phyloP scores from a whole-genome alignment of 1,140 invertebrate species.

The Gryon sp. region DNA sequence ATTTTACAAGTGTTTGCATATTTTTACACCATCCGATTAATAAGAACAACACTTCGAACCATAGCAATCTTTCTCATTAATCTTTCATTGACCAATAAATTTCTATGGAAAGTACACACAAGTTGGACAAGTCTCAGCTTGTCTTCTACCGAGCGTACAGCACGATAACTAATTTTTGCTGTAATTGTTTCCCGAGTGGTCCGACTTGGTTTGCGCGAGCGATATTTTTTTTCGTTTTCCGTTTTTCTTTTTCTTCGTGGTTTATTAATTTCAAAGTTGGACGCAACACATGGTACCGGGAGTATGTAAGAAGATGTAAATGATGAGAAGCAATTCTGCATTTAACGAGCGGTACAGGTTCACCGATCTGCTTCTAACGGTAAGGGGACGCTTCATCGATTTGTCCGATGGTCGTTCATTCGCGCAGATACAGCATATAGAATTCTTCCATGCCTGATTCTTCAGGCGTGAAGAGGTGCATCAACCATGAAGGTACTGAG shows the following conservation, averaged over 20 bases:
- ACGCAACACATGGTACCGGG: constrained; percentile 28
- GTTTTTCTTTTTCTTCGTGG: background rate
- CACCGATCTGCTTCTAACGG: constrained; percentile 70
- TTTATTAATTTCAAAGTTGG: constrained; percentile 31
- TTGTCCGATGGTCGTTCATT: constrained; percentile 64
- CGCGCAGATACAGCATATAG: constrained; percentile 49
- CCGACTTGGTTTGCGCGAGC: background rate
- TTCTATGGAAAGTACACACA: background rate
- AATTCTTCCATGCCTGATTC: constrained; percentile 63
- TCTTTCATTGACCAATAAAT: background rate
- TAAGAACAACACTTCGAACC: no score
- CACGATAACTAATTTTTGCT: background rate
- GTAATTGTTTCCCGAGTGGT: constrained; percentile 3
- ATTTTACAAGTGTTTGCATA: no score
- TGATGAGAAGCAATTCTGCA: constrained; percentile 70
- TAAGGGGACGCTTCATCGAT: constrained; percentile 74
- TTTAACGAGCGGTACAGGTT: constrained; percentile 73
- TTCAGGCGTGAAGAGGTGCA: constrained; percentile 67
- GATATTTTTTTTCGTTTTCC: constrained; percentile 1
- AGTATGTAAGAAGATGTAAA: constrained; percentile 60
- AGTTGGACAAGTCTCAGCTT: background rate
- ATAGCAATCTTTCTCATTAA: background rate
- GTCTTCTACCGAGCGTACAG: background rate
- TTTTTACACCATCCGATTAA: no score
- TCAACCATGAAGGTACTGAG: constrained; percentile 57